Conservation (phyloP, 2,888 invertebrate species). For the Cantharis rustica region DNA sequence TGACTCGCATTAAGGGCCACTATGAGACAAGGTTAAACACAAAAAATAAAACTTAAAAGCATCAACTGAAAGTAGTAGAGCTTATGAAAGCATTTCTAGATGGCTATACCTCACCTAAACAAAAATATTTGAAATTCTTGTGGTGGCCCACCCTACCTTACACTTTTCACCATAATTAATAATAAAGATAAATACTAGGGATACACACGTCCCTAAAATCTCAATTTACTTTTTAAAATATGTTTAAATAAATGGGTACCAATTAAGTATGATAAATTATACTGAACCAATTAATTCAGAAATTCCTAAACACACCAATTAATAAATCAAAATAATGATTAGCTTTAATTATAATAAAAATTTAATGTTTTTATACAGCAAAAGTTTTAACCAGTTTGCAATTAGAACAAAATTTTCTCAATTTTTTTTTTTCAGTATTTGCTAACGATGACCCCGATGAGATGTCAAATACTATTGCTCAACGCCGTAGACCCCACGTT, state of each 20-base stretch:
- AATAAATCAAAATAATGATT: neutral
- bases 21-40: too few relatives aligned
- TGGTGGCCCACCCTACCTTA: too few relatives aligned
- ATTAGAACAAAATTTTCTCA: neutral
- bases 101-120: too few relatives aligned
- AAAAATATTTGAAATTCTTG: too few relatives aligned
- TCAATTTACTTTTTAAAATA: neutral
- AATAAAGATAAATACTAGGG: too few relatives aligned
- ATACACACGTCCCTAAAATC: neutral
- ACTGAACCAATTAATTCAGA: neutral
- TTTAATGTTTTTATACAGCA: neutral
- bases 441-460: neutral
- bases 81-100: too few relatives aligned
- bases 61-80: too few relatives aligned
- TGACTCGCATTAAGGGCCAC: too few relatives aligned
- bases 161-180: too few relatives aligned
- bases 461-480: too few relatives aligned
- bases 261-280: neutral
- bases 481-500: too few relatives aligned
- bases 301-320: neutral
- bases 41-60: too few relatives aligned
- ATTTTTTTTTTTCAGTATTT: neutral
- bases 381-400: neutral
- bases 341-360: neutral
- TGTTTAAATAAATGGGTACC: neutral